phyloP scores from a whole-genome alignment of 2,888 invertebrate species.

The Teleiodes luculella region DNA sequence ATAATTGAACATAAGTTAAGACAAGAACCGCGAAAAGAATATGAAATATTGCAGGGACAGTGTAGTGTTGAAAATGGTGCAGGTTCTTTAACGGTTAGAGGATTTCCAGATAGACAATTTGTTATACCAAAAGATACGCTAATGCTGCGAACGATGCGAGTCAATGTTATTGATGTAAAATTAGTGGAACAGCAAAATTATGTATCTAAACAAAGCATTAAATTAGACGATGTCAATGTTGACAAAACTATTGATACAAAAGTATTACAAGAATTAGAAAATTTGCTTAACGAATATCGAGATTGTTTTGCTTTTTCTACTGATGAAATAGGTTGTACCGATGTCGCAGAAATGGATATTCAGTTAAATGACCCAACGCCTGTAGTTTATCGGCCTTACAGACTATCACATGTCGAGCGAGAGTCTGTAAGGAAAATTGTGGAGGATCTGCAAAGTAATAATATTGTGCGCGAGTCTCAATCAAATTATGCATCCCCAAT shows the following conservation, averaged over 20 bases:
- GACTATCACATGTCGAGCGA: constrained; percentile 12
- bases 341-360: constrained; percentile 10
- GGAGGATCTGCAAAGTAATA: constrained; percentile 9
- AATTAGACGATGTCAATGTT: not conserved
- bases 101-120: not conserved
- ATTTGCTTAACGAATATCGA: constrained; percentile 6
- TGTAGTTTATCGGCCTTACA: constrained; percentile 13
- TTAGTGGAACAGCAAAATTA: not conserved
- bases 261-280: not conserved
- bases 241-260: not conserved
- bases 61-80: not conserved
- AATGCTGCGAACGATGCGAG: not conserved
- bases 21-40: not conserved
- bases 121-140: not conserved
- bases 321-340: constrained; percentile 13
- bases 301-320: constrained; percentile 15
- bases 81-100: not conserved
- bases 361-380: constrained; percentile 7
- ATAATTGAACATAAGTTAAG: not conserved
- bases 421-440: constrained; percentile 14
- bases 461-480: constrained; percentile 8
- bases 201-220: not conserved
- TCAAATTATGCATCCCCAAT: constrained; percentile 14
- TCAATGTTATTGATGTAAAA: not conserved
- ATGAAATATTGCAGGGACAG: not conserved